Percentiles rank a stretch among this genome's conserved stretches.
phyloP scores from a whole-genome alignment of 2,797 vertebrate species.

The Acrossocheilus wenchowensis region DNA sequence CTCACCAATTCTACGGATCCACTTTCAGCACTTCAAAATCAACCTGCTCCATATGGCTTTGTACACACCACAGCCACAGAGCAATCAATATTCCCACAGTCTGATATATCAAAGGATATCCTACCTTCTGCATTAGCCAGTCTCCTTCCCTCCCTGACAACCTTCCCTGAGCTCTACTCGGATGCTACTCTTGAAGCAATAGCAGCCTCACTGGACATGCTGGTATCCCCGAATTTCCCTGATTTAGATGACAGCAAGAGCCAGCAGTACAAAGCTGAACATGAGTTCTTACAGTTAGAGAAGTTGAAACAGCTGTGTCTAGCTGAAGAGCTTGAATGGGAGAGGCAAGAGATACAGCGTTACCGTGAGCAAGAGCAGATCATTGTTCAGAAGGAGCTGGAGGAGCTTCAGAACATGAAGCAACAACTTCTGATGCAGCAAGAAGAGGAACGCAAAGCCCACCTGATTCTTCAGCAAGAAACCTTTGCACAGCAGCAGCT shows the following conservation, averaged over 20 bases:
- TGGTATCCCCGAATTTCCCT: constrained; percentile 86
- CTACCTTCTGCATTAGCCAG: constrained; percentile 82
- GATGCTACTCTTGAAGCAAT: constrained; percentile 83
- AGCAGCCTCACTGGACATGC: constrained; percentile 83
- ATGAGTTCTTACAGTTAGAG: constrained; percentile 94
- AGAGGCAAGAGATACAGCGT: constrained; percentile 97
- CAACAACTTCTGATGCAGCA: constrained; percentile 96
- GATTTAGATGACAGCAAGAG: constrained; percentile 91
- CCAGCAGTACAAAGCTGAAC: constrained; percentile 94
- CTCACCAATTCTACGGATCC: constrained; percentile 72
- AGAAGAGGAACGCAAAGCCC: constrained; percentile 96
- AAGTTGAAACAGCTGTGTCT: constrained; percentile 97
- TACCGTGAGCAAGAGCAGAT: constrained; percentile 97
- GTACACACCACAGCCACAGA: constrained; percentile 84
- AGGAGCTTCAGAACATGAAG: constrained; percentile 96
- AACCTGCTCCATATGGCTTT: constrained; percentile 86
- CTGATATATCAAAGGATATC: constrained; percentile 82
- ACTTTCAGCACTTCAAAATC: constrained; percentile 81
- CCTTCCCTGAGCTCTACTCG: constrained; percentile 89
- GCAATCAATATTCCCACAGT: constrained; percentile 80
- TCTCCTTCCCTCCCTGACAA: constrained; percentile 83
- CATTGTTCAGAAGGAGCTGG: constrained; percentile 97
- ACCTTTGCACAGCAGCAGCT: constrained; percentile 93
- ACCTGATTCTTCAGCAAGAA: constrained; percentile 96
- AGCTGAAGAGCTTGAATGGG: constrained; percentile 97